Evolutionary conservation across 2,113 vertebrate species (phyloP).

Genomic region (Gopherus flavomarginatus): DNA sequence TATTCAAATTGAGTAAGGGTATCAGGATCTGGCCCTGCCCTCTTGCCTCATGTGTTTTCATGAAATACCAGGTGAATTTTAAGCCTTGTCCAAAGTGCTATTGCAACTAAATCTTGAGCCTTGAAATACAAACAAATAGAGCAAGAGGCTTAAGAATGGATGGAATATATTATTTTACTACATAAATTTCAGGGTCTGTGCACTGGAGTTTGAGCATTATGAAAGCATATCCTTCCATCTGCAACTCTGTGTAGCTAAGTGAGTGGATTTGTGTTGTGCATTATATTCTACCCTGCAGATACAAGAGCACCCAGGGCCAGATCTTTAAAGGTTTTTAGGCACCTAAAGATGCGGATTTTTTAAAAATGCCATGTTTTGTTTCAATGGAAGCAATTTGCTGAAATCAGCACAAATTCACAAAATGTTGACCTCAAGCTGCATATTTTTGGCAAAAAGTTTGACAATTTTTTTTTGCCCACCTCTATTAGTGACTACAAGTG

Average conservation of each 20-base stretch:
- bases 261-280: background rate
- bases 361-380: background rate
- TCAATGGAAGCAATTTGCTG: background rate
- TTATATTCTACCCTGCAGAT: background rate
- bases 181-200: fast-evolving
- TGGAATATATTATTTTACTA: background rate
- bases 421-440: background rate
- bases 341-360: background rate
- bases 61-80: background rate
- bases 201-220: background rate
- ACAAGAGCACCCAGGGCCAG: background rate
- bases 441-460: background rate
- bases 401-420: background rate
- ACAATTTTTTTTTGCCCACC: background rate
- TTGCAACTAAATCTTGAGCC: background rate
- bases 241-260: background rate
- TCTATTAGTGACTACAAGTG: background rate
- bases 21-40: too few relatives aligned
- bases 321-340: background rate
- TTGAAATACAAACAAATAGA: fast-evolving
- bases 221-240: fast-evolving
- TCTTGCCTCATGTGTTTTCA: background rate
- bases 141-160: background rate
- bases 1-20: fast-evolving
- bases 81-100: fast-evolving